Evolutionary conservation across 2,797 vertebrate genomes (phyloP).

Genomic region (Nyctibius grandis): DNA sequence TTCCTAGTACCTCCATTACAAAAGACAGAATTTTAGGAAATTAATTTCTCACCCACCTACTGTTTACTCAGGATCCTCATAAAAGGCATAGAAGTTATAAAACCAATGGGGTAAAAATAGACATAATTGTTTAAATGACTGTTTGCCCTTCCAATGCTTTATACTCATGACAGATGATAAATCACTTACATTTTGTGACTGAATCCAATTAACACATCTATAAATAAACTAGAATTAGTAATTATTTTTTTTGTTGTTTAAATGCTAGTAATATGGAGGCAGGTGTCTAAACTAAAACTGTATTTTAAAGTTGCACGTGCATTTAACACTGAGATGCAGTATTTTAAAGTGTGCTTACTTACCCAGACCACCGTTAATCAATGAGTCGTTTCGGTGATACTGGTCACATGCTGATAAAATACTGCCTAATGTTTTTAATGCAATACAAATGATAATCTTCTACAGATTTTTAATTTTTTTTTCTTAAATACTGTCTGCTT

Average conservation of each 20-base stretch:
- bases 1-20: not conserved
- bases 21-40: not conserved
- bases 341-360: not conserved
- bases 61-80: not conserved
- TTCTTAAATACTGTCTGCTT: not conserved
- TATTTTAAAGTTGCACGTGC: not conserved
- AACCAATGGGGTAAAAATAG: not conserved
- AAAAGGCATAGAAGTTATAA: not conserved
- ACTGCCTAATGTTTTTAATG: not conserved
- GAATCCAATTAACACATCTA: constrained; percentile 73
- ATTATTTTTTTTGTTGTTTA: constrained; percentile 68
- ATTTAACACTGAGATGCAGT: not conserved
- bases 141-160: not conserved
- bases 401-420: not conserved
- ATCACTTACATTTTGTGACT: constrained; percentile 40
- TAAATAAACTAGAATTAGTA: constrained; percentile 67
- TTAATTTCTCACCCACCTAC: not conserved
- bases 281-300: not conserved
- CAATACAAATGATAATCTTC: not conserved
- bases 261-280: constrained; percentile 51
- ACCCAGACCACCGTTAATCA: not conserved
- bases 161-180: not conserved
- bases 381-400: not conserved
- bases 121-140: not conserved
- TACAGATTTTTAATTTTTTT: not conserved